Evolutionary conservation across 2,888 invertebrate genomes (phyloP).

Genomic region (Encarsia formosa): DNA sequence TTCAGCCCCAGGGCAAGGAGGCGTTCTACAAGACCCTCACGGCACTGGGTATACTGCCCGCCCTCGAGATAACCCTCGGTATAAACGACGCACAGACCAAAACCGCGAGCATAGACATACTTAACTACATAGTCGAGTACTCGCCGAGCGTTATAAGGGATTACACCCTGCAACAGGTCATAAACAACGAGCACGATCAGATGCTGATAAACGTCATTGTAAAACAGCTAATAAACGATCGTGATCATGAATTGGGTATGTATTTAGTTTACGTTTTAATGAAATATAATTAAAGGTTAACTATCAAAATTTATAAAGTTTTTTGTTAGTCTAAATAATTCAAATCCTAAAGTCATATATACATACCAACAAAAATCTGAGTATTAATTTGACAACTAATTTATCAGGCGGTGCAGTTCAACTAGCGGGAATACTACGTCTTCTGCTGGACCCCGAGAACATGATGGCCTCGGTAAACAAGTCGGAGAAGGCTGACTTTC

Average conservation of each 20-base stretch:
- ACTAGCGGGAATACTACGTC: slow-evolving; percentile 88
- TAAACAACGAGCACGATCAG: slow-evolving; percentile 87
- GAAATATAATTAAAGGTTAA: too few relatives aligned
- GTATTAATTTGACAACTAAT: background rate
- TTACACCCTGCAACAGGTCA: slow-evolving; percentile 90
- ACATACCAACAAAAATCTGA: too few relatives aligned
- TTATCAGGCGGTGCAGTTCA: slow-evolving; percentile 81
- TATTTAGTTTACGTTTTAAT: background rate
- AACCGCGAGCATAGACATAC: slow-evolving; percentile 95
- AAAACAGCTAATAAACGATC: slow-evolving; percentile 95
- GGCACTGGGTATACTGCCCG: slow-evolving; percentile 80
- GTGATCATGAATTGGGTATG: slow-evolving; percentile 83
- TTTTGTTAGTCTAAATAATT: too few relatives aligned
- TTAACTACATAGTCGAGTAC: slow-evolving; percentile 97
- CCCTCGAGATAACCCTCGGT: slow-evolving; percentile 84
- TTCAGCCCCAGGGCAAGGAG: slow-evolving; percentile 96
- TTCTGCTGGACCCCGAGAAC: slow-evolving; percentile 94
- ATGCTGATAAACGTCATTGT: slow-evolving; percentile 95
- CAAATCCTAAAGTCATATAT: too few relatives aligned
- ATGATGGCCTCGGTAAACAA: slow-evolving; percentile 92
- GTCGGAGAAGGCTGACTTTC: slow-evolving; percentile 96
- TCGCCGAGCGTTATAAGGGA: slow-evolving; percentile 96
- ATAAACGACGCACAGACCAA: slow-evolving; percentile 93
- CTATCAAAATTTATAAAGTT: too few relatives aligned
- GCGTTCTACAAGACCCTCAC: slow-evolving; percentile 94